Percentiles rank a stretch among this genome's conserved stretches.
phyloP scores from a whole-genome alignment of 2,888 invertebrate genomes.

The Barypeithes pellucidus region DNA sequence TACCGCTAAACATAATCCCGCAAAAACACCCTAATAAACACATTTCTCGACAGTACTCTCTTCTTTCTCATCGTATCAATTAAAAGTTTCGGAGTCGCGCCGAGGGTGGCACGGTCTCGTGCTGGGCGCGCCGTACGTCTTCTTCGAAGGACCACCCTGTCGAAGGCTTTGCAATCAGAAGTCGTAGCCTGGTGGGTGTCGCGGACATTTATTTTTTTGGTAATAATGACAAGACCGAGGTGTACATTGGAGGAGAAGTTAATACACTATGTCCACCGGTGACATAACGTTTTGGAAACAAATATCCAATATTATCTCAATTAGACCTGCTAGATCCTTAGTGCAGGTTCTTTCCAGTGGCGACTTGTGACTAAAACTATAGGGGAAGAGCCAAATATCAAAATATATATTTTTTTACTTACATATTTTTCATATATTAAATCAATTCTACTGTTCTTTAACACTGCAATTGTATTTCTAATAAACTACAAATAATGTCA shows the following conservation, averaged over 20 bases:
- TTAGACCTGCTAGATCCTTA: too few relatives aligned
- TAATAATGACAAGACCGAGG: slow-evolving; percentile 16
- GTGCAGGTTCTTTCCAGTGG: too few relatives aligned
- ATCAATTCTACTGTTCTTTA: too few relatives aligned
- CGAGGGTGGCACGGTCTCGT: slow-evolving; percentile 45
- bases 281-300: too few relatives aligned
- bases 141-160: slow-evolving; percentile 39
- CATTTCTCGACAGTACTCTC: slow-evolving; percentile 28
- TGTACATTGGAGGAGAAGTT: neutral
- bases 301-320: too few relatives aligned
- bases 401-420: too few relatives aligned
- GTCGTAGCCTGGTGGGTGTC: slow-evolving; percentile 42
- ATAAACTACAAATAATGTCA: too few relatives aligned
- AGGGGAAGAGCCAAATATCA: too few relatives aligned
- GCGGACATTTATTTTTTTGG: slow-evolving; percentile 27
- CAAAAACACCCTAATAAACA: slow-evolving; percentile 32
- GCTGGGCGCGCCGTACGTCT: slow-evolving; percentile 45
- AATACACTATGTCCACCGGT: too few relatives aligned
- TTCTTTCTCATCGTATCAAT: slow-evolving; percentile 44
- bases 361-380: too few relatives aligned
- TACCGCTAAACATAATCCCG: neutral
- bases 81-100: slow-evolving; percentile 42
- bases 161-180: slow-evolving; percentile 32
- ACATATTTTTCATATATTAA: too few relatives aligned
- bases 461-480: too few relatives aligned